Evolutionary conservation across 2,113 vertebrate species (phyloP).

Genomic region (Spilogale gracilis): DNA sequence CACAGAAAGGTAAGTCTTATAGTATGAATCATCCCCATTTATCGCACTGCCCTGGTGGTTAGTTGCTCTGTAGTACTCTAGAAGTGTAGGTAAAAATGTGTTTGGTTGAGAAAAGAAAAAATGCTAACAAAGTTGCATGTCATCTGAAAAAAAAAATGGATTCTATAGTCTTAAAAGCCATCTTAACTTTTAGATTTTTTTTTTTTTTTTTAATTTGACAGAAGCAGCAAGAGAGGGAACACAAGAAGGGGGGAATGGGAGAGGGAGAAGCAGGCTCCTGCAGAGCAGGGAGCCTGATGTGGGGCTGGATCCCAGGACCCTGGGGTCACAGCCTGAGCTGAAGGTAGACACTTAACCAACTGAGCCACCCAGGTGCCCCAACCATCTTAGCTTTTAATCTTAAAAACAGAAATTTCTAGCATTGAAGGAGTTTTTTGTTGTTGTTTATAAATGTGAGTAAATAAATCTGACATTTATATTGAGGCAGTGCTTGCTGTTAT

Average conservation of each 20-base stretch:
- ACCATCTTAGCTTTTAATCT: background rate
- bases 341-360: too few species aligned
- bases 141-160: slow-evolving; percentile 5
- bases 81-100: background rate
- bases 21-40: background rate
- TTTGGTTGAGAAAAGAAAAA: slow-evolving; percentile 27
- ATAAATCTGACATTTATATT: background rate
- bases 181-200: background rate
- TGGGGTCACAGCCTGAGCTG: too few species aligned
- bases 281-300: too few species aligned
- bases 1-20: background rate
- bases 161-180: background rate
- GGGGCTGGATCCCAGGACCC: too few species aligned
- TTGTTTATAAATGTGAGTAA: slow-evolving; percentile 19
- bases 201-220: too few species aligned
- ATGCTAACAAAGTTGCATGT: background rate
- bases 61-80: background rate
- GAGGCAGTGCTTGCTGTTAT: background rate
- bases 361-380: too few species aligned
- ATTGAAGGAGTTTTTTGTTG: background rate
- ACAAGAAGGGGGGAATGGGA: too few species aligned
- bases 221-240: too few species aligned
- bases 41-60: background rate
- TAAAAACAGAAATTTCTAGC: background rate
- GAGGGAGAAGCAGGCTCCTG: too few species aligned